These are phyloP conservation scores for Nothoprocta pentlandii DNA, from an alignment of 2,113 vertebrate genomes.

Conservation along the genomic window DNA sequence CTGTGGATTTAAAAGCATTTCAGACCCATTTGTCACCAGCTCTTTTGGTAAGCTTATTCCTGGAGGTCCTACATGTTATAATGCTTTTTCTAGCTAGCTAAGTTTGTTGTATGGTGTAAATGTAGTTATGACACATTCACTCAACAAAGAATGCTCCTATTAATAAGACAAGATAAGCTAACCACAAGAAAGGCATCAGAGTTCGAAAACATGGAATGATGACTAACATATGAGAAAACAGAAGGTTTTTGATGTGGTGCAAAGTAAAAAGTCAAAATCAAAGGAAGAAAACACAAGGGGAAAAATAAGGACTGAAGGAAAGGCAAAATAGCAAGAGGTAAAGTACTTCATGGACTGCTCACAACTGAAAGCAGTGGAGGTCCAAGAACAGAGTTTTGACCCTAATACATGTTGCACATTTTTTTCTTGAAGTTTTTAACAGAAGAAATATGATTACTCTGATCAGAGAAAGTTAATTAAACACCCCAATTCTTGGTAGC, in stretches of 20 bases:
- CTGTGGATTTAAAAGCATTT: not conserved
- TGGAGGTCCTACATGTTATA: not conserved
- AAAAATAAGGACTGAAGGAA: not conserved
- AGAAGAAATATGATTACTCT: not conserved
- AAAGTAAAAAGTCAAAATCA: not conserved
- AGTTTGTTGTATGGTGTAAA: not conserved
- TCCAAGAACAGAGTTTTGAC: not conserved
- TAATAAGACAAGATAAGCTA: not conserved
- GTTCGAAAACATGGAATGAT: not conserved
- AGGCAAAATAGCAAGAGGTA: not conserved
- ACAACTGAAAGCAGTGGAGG: not conserved
- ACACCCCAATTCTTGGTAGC: not conserved
- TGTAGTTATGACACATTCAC: not conserved
- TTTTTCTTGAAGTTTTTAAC: not conserved
- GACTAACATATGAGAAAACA: not conserved
- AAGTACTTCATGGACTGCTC: not conserved
- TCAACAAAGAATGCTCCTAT: not conserved
- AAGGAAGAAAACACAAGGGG: not conserved
- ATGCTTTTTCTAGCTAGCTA: not conserved
- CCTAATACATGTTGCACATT: not conserved
- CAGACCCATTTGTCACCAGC: not conserved
- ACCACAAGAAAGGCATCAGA: not conserved
- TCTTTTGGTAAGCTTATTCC: not conserved
- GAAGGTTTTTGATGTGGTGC: not conserved
- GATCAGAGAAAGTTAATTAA: not conserved